Evolutionary conservation across 2,113 vertebrate species (phyloP), one percentile per base, ranked within the genome.

Genomic region (Sclerurus mexicanus): DNA sequence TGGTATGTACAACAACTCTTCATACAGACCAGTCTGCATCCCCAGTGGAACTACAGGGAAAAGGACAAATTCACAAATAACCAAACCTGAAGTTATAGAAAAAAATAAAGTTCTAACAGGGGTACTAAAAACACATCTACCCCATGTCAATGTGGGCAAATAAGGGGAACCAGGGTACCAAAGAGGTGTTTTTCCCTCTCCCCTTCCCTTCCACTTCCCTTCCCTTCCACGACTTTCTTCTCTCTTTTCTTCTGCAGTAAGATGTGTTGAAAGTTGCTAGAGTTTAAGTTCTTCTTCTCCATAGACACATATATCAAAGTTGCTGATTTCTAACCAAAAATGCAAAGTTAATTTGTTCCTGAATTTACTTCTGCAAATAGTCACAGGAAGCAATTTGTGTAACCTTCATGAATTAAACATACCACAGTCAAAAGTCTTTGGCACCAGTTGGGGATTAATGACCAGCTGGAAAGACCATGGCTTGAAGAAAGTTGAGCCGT

Each of bases 371-470:
- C 69, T 92, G 71, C 60, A 93, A 74, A 59, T 66, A 60, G 87
- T 95, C 46, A 50, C 15, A 59, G 55, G 75, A 84, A 82, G 42
- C 17, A 82, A 47, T 73, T 52, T 47, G 24, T 79, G 69, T 83
- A 89, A 92, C 37, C 81, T 60, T 52, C 66, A 72, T 86, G 40
- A 85, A 90, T 84, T 87, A 93, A 90, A 91, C 16, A 53, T n/a
- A 69, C 13, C 5, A 27, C 31, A 50, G 64, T 66, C 46, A 73
- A 72, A 88, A 72, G 64, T 27, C 18, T 60, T 87, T 71, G 50
- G 74, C 72, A 87, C 24, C 71, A 72, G 10, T 10, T 28, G 30
- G 27, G 50, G 55, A 85, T 96, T 87, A 93, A 89, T 68, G 59
- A 37, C 47, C 73, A 90, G 5, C 42, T 49, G 69, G 72, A 87